phyloP scores from a whole-genome alignment of 64 coral and sea anemone genomes.

The Actinia equina region DNA sequence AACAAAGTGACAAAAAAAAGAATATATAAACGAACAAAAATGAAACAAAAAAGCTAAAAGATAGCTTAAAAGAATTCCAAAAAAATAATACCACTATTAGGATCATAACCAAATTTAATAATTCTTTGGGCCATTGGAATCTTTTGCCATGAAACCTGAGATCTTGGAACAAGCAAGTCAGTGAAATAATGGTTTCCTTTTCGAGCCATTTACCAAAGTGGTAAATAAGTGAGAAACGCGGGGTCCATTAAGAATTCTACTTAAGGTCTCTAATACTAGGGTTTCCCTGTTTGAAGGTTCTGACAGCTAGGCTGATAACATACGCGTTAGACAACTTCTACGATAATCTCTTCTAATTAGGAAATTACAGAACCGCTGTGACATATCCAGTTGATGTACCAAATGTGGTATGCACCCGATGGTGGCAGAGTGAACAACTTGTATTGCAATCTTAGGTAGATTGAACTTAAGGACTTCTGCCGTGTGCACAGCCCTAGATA shows the following conservation, averaged over 20 bases:
- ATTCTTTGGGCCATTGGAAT: not conserved
- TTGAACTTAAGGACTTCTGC: too few relatives aligned
- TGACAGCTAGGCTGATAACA: not conserved
- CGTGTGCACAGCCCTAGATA: not conserved
- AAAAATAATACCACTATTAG: constrained; percentile 1
- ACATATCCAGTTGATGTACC: too few relatives aligned
- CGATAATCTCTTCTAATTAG: not conserved
- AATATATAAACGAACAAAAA: not conserved
- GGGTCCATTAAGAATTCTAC: not conserved
- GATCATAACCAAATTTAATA: not conserved
- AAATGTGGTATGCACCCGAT: too few relatives aligned
- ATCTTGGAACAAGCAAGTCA: not conserved
- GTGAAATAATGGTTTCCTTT: not conserved
- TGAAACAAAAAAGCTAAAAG: constrained; percentile 18
- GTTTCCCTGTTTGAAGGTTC: not conserved
- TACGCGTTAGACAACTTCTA: not conserved
- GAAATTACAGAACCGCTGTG: not conserved
- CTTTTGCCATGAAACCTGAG: not conserved
- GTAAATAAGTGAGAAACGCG: not conserved
- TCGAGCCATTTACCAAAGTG: not conserved
- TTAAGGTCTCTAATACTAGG: not conserved
- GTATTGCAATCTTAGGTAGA: too few relatives aligned
- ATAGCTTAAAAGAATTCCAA: constrained; percentile 13
- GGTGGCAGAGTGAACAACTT: too few relatives aligned
- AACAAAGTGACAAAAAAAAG: not conserved